Percentiles rank a stretch among this genome's conserved stretches.
Evolutionary conservation across 1,140 invertebrate genomes (phyloP).

Genomic region (Agrypnia vestita): DNA sequence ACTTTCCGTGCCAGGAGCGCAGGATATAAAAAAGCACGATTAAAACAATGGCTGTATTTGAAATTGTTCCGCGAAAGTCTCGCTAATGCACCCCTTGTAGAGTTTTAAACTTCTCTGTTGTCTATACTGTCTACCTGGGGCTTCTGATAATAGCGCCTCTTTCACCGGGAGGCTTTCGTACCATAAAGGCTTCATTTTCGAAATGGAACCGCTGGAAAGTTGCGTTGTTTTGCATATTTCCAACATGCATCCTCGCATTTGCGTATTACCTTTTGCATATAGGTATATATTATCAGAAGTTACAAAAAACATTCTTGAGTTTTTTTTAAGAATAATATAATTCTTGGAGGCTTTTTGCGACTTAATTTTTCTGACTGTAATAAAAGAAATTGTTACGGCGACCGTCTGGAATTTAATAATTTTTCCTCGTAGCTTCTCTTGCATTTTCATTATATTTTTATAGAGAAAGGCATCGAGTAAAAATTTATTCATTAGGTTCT

Average conservation of each 20-base stretch:
- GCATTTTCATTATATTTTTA: too few species aligned
- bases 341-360: too few species aligned
- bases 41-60: slow-evolving; percentile 28
- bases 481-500: too few species aligned
- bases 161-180: slow-evolving; percentile 32
- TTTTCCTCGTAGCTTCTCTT: too few species aligned
- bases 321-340: too few species aligned
- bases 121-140: slow-evolving; percentile 27
- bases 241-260: slow-evolving; percentile 16
- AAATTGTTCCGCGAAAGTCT: slow-evolving; percentile 23
- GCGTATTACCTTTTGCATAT: not conserved
- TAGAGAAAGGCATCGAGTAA: too few species aligned
- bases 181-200: slow-evolving; percentile 58
- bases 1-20: too few species aligned
- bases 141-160: slow-evolving; percentile 40
- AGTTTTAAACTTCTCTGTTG: slow-evolving; percentile 51
- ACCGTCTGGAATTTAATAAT: too few species aligned
- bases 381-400: too few species aligned
- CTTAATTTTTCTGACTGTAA: too few species aligned
- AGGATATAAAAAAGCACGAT: not conserved
- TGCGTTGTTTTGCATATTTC: slow-evolving; percentile 52
- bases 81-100: slow-evolving; percentile 52
- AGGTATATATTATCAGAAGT: too few species aligned
- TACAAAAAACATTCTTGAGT: too few species aligned
- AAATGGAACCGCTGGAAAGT: slow-evolving; percentile 57